These are phyloP conservation scores for Falco columbarius DNA, from an alignment of 2,797 vertebrate genomes.

Conservation along the genomic window DNA sequence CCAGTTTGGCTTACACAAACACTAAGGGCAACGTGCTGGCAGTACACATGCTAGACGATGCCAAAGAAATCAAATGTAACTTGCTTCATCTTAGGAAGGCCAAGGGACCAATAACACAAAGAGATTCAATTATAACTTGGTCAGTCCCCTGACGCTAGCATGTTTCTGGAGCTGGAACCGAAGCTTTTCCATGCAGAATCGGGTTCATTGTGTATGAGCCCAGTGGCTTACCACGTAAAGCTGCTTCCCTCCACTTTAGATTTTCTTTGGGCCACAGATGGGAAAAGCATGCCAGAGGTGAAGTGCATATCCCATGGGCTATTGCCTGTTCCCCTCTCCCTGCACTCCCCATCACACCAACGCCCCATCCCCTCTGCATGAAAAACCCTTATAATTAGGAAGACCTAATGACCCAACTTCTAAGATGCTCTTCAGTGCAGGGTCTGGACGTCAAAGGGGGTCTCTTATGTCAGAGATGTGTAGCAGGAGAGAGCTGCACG, in stretches of 20 bases:
- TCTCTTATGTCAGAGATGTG: background rate
- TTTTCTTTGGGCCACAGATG: background rate
- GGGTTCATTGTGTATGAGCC: background rate
- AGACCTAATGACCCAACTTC: background rate
- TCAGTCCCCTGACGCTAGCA: conserved; percentile 3
- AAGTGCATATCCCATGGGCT: background rate
- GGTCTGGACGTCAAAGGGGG: fast-evolving
- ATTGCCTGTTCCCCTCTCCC: background rate
- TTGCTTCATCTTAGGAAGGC: conserved; percentile 27
- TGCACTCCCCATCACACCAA: background rate
- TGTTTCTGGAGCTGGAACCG: conserved; percentile 25
- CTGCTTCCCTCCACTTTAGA: background rate
- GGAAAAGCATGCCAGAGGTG: background rate
- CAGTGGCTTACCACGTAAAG: background rate
- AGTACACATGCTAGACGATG: background rate
- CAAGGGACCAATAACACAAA: conserved; percentile 51
- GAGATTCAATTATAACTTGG: conserved; percentile 54
- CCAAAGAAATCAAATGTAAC: conserved; percentile 63
- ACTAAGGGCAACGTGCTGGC: conserved; percentile 40
- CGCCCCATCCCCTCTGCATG: background rate
- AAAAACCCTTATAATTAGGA: background rate
- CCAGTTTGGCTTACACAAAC: conserved; percentile 38
- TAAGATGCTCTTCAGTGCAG: background rate
- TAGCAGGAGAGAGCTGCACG: background rate
- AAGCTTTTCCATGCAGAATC: conserved; percentile 17